phyloP scores from a whole-genome alignment of 2,888 invertebrate genomes.

The Mycogona germanica region DNA sequence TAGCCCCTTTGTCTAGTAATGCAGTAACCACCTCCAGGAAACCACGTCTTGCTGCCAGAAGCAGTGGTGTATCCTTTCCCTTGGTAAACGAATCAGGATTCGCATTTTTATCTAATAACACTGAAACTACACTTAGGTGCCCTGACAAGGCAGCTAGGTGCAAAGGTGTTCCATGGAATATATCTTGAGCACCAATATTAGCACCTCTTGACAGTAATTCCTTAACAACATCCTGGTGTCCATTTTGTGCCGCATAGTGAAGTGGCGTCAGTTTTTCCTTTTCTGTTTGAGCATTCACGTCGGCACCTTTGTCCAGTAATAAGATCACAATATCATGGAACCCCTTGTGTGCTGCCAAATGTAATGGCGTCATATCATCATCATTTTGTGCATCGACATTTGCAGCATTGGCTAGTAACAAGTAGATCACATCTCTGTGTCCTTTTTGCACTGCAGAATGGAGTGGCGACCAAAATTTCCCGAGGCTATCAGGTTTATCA shows the following conservation, averaged over 20 bases:
- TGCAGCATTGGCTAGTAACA: background rate
- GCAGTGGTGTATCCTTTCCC: no score
- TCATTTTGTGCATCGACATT: background rate
- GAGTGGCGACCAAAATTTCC: background rate
- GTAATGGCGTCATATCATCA: background rate
- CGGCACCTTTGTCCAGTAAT: no score
- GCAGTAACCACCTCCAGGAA: no score
- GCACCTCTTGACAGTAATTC: background rate
- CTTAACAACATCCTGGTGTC: background rate
- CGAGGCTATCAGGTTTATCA: background rate
- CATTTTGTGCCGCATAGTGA: background rate
- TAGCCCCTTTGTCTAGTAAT: no score
- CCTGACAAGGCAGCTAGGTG: no score
- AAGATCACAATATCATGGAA: no score
- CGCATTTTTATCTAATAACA: no score
- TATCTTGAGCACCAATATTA: background rate
- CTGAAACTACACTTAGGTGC: no score
- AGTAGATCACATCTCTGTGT: background rate
- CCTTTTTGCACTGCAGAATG: background rate
- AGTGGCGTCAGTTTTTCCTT: background rate
- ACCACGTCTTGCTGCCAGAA: no score
- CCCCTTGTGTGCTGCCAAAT: background rate
- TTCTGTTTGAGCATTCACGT: no score
- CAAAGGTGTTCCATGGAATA: background rate
- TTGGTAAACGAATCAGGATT: no score